These are phyloP conservation scores for Mobula birostris DNA, from an alignment of 2,113 vertebrate species.

Conservation along the genomic window DNA sequence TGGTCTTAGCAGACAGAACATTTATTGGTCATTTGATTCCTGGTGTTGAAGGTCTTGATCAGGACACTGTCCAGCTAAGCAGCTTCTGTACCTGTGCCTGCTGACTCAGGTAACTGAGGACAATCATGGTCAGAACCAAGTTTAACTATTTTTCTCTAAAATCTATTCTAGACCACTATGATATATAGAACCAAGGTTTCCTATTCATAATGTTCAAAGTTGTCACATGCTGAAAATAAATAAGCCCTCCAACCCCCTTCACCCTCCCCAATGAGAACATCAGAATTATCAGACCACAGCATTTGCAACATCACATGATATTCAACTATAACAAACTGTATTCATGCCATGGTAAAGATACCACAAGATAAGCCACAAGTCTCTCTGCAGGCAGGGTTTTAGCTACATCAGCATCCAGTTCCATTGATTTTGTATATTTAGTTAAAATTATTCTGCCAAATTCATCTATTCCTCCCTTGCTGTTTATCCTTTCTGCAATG, in stretches of 20 bases:
- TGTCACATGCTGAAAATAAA: not conserved
- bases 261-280: not conserved
- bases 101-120: no score
- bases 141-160: not conserved
- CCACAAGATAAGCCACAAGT: not conserved
- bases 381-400: not conserved
- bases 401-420: not conserved
- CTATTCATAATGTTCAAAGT: no score
- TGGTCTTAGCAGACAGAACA: no score
- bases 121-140: not conserved
- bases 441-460: not conserved
- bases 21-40: not conserved
- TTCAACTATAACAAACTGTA: not conserved
- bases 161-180: not conserved
- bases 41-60: not conserved
- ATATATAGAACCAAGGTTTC: no score
- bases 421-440: no score
- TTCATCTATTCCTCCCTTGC: not conserved
- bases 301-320: not conserved
- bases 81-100: not conserved
- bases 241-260: not conserved
- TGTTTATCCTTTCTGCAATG: not conserved
- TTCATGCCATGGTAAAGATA: not conserved
- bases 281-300: not conserved
- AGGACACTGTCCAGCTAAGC: not conserved